A percentile compares a stretch with the other conserved stretches of the same genome.
Conservation (phyloP, 2,888 invertebrate genomes). For the Eupithecia subfuscata region DNA sequence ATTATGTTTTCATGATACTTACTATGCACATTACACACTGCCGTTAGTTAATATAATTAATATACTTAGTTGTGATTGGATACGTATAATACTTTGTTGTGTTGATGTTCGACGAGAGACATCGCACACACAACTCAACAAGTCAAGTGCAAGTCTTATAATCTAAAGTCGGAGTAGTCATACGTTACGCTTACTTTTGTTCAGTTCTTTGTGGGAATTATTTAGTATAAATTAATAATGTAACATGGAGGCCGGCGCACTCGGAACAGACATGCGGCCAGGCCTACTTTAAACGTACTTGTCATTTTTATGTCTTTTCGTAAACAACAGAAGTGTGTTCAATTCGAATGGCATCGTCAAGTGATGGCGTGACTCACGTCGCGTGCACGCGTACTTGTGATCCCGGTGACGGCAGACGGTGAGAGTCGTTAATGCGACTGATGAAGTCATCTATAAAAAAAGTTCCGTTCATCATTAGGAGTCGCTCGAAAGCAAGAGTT, state of each 20-base stretch:
- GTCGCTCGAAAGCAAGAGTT: neutral
- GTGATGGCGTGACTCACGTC: too few species aligned
- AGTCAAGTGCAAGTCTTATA: conserved; percentile 19
- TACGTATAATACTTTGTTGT: conserved; percentile 7
- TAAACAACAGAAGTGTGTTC: too few species aligned
- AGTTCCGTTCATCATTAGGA: neutral
- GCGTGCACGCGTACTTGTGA: too few species aligned
- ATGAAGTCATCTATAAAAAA: neutral
- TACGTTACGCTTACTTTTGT: conserved; percentile 19
- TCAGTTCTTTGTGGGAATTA: conserved; percentile 23
- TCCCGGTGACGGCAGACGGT: too few species aligned
- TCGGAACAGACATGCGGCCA: too few species aligned
- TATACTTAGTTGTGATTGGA: conserved; percentile 13
- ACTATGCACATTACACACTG: neutral
- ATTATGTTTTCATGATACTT: too few species aligned
- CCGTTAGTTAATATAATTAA: neutral
- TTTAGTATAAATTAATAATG: neutral
- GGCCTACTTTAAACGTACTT: too few species aligned
- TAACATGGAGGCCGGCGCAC: neutral
- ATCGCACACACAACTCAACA: too few species aligned
- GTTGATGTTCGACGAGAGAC: conserved; percentile 2
- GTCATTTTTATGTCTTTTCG: too few species aligned
- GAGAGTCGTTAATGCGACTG: neutral
- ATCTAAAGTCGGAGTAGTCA: conserved; percentile 23
- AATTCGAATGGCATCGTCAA: too few species aligned